A percentile compares a stretch with the other conserved stretches of the same genome.
phyloP scores from a whole-genome alignment of 1,140 invertebrate species.

The Phenacoccus solenopsis region DNA sequence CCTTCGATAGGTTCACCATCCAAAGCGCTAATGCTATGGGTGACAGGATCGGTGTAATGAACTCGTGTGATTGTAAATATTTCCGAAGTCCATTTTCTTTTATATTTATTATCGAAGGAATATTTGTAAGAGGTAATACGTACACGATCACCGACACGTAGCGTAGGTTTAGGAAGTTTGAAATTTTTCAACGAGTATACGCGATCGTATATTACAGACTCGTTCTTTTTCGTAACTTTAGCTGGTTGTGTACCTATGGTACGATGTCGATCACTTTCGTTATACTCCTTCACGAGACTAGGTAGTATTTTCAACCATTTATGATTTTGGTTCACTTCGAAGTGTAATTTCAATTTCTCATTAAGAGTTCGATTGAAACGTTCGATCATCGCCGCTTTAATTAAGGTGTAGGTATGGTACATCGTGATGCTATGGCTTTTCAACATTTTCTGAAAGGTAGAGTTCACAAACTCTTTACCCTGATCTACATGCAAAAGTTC shows the following conservation, averaged over 20 bases:
- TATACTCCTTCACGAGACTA: neutral
- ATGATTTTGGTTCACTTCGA: neutral
- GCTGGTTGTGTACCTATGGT: neutral
- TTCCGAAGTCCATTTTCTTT: neutral
- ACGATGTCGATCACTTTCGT: neutral
- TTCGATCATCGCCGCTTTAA: neutral
- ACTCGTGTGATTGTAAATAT: neutral
- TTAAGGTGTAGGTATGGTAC: neutral
- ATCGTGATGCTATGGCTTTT: neutral
- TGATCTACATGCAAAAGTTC: neutral
- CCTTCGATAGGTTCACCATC: neutral
- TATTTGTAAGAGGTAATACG: neutral
- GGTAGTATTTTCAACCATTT: neutral
- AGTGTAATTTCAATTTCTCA: constrained; percentile 7
- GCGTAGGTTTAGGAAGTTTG: neutral
- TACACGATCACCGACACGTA: neutral
- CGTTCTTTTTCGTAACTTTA: neutral
- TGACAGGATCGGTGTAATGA: neutral
- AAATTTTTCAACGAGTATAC: neutral
- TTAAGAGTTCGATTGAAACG: constrained; percentile 4
- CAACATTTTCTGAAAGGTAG: neutral
- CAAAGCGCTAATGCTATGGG: neutral
- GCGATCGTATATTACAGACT: neutral
- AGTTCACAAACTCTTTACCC: neutral
- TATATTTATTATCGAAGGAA: neutral